These are phyloP conservation scores for Stichopus chloronotus DNA, from an alignment of 35 echinoderm and acorn worm genomes.

Conservation along the genomic window DNA sequence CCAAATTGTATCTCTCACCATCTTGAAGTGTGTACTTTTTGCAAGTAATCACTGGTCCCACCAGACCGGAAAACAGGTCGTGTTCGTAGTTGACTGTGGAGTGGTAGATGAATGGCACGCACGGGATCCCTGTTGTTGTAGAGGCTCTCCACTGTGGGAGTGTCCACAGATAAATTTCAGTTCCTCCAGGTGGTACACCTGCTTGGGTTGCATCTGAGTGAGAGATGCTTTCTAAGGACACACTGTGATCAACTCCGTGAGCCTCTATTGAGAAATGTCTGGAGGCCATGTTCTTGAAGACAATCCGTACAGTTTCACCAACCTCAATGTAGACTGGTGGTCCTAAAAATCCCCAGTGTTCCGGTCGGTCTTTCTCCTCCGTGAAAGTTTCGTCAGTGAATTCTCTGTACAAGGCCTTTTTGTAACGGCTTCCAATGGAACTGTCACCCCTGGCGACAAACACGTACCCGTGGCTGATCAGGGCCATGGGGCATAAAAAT, in stretches of 20 bases:
- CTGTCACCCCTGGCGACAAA: slow-evolving; percentile 71
- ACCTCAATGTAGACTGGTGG: slow-evolving; percentile 75
- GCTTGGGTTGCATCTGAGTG: neutral
- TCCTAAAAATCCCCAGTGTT: slow-evolving; percentile 69
- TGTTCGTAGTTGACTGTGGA: slow-evolving; percentile 64
- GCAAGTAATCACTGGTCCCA: slow-evolving; percentile 86
- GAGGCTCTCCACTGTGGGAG: slow-evolving; percentile 64
- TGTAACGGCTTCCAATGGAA: slow-evolving; percentile 82
- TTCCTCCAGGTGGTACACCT: slow-evolving; percentile 47
- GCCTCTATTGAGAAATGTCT: slow-evolving; percentile 66
- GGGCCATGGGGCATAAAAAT: neutral
- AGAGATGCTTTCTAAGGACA: neutral
- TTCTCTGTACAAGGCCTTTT: slow-evolving; percentile 77
- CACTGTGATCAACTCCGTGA: slow-evolving; percentile 56
- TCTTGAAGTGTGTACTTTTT: slow-evolving; percentile 55
- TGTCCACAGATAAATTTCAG: slow-evolving; percentile 68
- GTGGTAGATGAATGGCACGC: slow-evolving; percentile 78
- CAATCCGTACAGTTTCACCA: slow-evolving; percentile 63
- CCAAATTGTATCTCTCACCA: slow-evolving; percentile 66
- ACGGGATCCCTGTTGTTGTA: slow-evolving; percentile 45
- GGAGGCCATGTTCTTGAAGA: slow-evolving; percentile 84
- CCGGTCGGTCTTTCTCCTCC: slow-evolving; percentile 41
- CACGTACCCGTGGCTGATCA: slow-evolving; percentile 67
- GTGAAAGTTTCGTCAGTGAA: slow-evolving; percentile 73
- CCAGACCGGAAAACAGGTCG: slow-evolving; percentile 82